Evolutionary conservation across 2,888 invertebrate species (phyloP), one percentile per base, ranked within the genome.

Genomic region (Xestoiulus laeticollis): DNA sequence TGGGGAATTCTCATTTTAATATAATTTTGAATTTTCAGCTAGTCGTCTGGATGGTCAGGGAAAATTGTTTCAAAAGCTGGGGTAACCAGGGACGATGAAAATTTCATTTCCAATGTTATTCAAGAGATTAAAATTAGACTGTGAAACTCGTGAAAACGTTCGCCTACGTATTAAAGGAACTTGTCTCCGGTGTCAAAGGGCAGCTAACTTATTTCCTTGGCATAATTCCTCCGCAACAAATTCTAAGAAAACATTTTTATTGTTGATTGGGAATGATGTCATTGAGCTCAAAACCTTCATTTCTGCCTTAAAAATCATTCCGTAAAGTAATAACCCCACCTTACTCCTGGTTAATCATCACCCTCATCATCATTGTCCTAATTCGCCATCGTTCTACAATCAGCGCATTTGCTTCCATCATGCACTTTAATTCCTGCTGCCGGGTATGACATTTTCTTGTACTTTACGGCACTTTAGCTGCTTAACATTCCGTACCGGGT

Each of bases 231-330:
- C 4, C 8, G 22, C 78, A 1, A 30, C 10, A 78, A 30, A 78
- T 78, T 78, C 78, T 78, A 1, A 22, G 78, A 30, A 78, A 78
- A 30, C 26, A 5, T 78, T 78, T n/a, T 78, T 78, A 78, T 30
- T 30, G 78, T 78, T 78, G 78, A 78, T 78, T 78, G 78, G 78
- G 78, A 78, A 78, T 78, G 78, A 78, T 78, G 78, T 78, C 30
- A 22, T 78, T 78, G 78, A 78, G 30, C 78, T 78, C 78, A 78
- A 78, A 78, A 78, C 78, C 78, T 78, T 78, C 78, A 30, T 78
- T 78, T 78, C 22, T 78, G 30, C 78, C 78, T 78, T 78, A 78
- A 78, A 78, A 78, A n/a, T 78, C 78, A 68, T 78, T 30, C 78
- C 30, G 78, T 30, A 30, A 30, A 78, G 78, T 78, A 78, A 78